A percentile compares a stretch with the other conserved stretches of the same genome.
These are phyloP conservation scores for Sebastes goodei DNA, from an alignment of 2,797 vertebrate genomes.

Conservation along the genomic window DNA sequence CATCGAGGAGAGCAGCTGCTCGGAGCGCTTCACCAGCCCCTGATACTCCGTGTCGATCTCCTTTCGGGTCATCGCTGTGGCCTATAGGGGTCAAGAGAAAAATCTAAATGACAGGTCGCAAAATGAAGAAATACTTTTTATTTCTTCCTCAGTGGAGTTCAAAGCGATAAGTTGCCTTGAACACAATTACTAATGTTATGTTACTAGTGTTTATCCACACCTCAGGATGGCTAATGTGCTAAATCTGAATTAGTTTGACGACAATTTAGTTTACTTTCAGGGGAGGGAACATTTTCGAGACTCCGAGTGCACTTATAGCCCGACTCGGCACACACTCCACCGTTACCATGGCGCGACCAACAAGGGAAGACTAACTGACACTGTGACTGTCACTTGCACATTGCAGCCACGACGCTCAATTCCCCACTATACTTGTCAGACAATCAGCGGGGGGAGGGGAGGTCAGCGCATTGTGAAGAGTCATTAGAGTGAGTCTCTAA, in stretches of 20 bases:
- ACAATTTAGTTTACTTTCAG: background rate
- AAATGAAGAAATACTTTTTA: background rate
- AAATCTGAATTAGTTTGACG: background rate
- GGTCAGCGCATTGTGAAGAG: slow-evolving; percentile 58
- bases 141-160: background rate
- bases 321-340: background rate
- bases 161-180: background rate
- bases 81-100: slow-evolving; percentile 68
- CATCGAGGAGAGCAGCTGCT: slow-evolving; percentile 90
- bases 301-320: background rate
- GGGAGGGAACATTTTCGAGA: background rate
- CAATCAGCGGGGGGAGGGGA: slow-evolving; percentile 38
- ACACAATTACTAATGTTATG: background rate
- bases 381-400: slow-evolving; percentile 19
- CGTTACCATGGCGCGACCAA: background rate
- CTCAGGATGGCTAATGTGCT: background rate
- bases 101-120: background rate
- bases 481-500: slow-evolving; percentile 62
- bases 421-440: slow-evolving; percentile 51
- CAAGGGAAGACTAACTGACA: slow-evolving; percentile 42
- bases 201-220: background rate
- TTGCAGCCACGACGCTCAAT: slow-evolving; percentile 8
- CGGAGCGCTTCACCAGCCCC: slow-evolving; percentile 89
- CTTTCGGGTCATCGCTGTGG: slow-evolving; percentile 88
- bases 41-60: slow-evolving; percentile 93